phyloP scores from a whole-genome alignment of 2,888 invertebrate species.

The Xestia ashworthii region DNA sequence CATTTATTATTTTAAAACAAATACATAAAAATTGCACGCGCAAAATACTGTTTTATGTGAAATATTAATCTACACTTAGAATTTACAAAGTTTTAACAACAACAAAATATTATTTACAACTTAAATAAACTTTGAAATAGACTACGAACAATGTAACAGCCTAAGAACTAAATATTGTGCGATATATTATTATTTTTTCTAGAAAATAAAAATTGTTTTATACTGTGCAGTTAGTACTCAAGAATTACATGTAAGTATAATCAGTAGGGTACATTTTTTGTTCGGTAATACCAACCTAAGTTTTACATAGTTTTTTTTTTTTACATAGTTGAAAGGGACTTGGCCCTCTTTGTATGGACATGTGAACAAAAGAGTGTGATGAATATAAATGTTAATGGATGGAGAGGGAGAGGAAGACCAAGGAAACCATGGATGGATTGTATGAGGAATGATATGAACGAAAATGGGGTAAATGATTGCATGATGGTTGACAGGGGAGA shows the following conservation, averaged over 20 bases:
- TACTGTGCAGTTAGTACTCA: not conserved
- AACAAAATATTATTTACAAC: conserved; percentile 77
- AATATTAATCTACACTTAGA: conserved; percentile 70
- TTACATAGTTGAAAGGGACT: too few species aligned
- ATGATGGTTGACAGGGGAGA: too few species aligned
- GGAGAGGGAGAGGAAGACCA: too few species aligned
- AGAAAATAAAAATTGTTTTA: conserved; percentile 14
- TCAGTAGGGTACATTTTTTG: not conserved
- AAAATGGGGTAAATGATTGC: too few species aligned
- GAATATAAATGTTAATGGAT: too few species aligned
- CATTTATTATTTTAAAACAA: conserved; percentile 75
- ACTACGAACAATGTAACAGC: conserved; percentile 76
- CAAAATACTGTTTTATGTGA: conserved; percentile 83
- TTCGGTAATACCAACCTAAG: not conserved
- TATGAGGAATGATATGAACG: too few species aligned
- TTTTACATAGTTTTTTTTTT: not conserved
- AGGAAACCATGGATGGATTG: too few species aligned
- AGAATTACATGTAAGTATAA: not conserved
- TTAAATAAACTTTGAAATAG: conserved; percentile 72
- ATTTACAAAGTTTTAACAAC: conserved; percentile 74
- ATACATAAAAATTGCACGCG: conserved; percentile 84
- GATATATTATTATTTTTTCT: conserved; percentile 41
- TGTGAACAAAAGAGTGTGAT: too few species aligned
- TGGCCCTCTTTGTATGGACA: too few species aligned
- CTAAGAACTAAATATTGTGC: conserved; percentile 68